Conservation (phyloP, 2,888 invertebrate genomes). For the Thera obeliscata region DNA sequence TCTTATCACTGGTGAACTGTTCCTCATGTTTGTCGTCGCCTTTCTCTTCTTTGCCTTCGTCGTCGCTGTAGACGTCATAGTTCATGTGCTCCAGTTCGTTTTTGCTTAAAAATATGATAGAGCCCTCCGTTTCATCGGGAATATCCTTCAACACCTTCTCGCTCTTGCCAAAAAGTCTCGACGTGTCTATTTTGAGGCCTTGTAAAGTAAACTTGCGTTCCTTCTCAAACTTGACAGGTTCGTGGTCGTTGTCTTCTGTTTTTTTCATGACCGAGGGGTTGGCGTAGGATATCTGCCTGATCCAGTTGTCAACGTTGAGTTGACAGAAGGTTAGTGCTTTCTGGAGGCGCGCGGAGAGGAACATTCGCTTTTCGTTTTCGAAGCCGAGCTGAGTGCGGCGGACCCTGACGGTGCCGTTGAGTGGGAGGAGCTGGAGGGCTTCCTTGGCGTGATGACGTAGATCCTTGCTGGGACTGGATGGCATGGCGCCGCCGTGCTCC, state of each 20-base stretch:
- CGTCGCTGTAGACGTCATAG: constrained; percentile 81
- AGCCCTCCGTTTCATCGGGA: constrained; percentile 86
- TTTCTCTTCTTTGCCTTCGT: constrained; percentile 79
- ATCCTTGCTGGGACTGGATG: constrained; percentile 79
- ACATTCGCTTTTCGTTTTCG: constrained; percentile 86
- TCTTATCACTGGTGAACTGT: constrained; percentile 76
- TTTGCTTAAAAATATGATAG: constrained; percentile 88
- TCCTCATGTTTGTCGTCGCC: constrained; percentile 71
- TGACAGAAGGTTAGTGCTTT: constrained; percentile 87
- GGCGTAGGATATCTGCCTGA: constrained; percentile 85
- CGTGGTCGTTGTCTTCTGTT: constrained; percentile 81
- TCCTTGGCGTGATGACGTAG: constrained; percentile 83
- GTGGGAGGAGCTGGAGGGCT: constrained; percentile 77
- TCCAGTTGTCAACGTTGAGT: constrained; percentile 86
- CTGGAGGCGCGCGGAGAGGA: constrained; percentile 86
- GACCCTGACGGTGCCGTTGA: constrained; percentile 69
- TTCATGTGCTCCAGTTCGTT: constrained; percentile 87
- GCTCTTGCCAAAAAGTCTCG: constrained; percentile 79
- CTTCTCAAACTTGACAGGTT: constrained; percentile 80
- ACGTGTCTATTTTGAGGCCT: constrained; percentile 79
- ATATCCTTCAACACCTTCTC: constrained; percentile 81
- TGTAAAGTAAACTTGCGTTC: constrained; percentile 81
- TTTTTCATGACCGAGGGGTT: constrained; percentile 66
- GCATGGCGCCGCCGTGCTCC: constrained; percentile 76
- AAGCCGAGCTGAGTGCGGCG: constrained; percentile 86